Base-by-base conservation (phyloP, 2,797 vertebrate species). In the Orestias chungarensis region DNA sequence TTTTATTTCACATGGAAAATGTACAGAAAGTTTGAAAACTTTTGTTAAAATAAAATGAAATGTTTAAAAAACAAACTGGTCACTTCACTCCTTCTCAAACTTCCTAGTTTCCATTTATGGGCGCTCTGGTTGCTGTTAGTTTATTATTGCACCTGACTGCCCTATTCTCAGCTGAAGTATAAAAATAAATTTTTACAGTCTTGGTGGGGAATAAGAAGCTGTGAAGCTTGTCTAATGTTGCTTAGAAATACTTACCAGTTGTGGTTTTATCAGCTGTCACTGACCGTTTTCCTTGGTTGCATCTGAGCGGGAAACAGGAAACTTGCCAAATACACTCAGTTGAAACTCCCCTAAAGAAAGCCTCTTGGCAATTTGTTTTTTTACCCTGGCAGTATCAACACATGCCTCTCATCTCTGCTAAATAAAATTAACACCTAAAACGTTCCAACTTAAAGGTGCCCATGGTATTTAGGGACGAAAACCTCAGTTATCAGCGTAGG, bases 241-340 rank as follows among this genome's bases (percentile, higher is more conserved):
- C 10, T 47, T 18, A 80, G 71, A 66, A 62, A 44, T 4, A 23
- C 43, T 46, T 27, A 8, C 18, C 29, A 52, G 64, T 27, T 40
- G 46, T 20, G 0, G 42, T n/a, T 68, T 40, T 75, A 54, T 82
- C 78, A 33, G 33, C 12, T 70, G 66, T 59, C 31, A 70, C 64
- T 47, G 7, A 35, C 43, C 27, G 29, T 84, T 86, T 84, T 40
- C 55, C 23, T 38, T 77, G 57, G 20, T 64, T 9, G 71, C 59
- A 1, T 74, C 38, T 70, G 42, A 47, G 50, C 14, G 18, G 8
- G 74, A 82, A 86, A 85, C 46, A 72, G 75, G 70, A 85, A 71
- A 62, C 67, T 70, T 54, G 66, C 25, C 69, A 71, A 57, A 59
- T 44, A 38, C 57, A 71, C 33, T 65, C 66, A 42, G 72, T 73